Percentiles rank a stretch among this genome's conserved stretches.
These are phyloP conservation scores for Archivesica marissinica DNA, from an alignment of 1,140 invertebrate species.

Conservation along the genomic window DNA sequence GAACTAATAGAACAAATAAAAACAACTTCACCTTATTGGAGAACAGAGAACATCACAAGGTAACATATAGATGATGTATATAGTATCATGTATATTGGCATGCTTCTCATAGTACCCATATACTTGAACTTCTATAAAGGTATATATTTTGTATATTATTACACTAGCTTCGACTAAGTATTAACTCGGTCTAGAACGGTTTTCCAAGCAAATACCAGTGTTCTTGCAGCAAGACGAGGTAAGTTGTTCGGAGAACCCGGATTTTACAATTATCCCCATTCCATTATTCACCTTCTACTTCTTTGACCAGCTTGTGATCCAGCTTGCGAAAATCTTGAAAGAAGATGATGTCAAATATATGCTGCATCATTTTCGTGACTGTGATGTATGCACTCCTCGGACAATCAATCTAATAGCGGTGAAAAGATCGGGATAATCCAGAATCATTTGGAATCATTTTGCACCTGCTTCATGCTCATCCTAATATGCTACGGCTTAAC, in stretches of 20 bases:
- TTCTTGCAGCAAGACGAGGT: neutral
- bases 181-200: neutral
- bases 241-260: slow-evolving; percentile 5
- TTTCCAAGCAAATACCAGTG: neutral
- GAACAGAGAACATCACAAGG: neutral
- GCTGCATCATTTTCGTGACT: too few species aligned
- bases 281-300: slow-evolving; percentile 10
- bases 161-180: neutral
- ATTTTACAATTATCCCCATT: neutral
- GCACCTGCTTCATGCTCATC: too few species aligned
- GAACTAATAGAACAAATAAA: neutral
- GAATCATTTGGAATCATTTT: neutral
- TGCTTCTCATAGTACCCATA: neutral
- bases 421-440: too few species aligned
- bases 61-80: too few species aligned
- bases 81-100: neutral
- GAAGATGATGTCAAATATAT: neutral
- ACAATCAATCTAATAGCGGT: too few species aligned
- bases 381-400: too few species aligned
- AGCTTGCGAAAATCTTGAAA: neutral
- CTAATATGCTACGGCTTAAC: too few species aligned
- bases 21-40: neutral
- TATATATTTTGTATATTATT: neutral
- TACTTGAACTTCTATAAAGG: neutral
- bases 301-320: slow-evolving; percentile 9